A percentile compares a stretch with the other conserved stretches of the same genome.
These are phyloP conservation scores for Ophiodon elongatus DNA, from an alignment of 2,113 vertebrate genomes.

Conservation along the genomic window DNA sequence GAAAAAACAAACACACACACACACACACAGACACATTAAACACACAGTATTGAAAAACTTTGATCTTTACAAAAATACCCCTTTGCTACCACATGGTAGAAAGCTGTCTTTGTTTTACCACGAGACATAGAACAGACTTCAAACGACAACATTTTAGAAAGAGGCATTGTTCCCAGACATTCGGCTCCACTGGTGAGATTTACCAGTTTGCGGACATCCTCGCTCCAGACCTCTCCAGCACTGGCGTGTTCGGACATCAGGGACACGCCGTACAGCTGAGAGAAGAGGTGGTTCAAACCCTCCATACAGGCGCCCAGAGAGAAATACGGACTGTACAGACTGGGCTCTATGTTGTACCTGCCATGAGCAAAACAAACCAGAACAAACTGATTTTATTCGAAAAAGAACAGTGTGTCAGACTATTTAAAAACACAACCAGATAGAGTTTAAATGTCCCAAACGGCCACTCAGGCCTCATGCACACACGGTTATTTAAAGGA, in stretches of 20 bases:
- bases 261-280: constrained; percentile 90
- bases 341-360: constrained; percentile 97
- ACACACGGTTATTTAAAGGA: not conserved
- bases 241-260: constrained; percentile 90
- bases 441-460: not conserved
- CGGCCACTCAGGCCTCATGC: no score
- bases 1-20: constrained; percentile 32
- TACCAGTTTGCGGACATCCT: constrained; percentile 96
- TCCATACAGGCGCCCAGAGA: constrained; percentile 98
- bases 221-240: constrained; percentile 93
- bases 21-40: constrained; percentile 3
- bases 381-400: not conserved
- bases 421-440: not conserved
- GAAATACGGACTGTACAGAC: constrained; percentile 94
- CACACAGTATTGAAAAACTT: not conserved
- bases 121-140: not conserved
- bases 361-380: constrained; percentile 9
- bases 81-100: not conserved
- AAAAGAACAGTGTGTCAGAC: not conserved
- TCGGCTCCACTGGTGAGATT: constrained; percentile 17
- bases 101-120: not conserved
- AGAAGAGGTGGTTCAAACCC: constrained; percentile 92
- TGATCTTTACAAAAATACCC: not conserved
- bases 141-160: not conserved
- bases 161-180: not conserved